Base-by-base conservation (phyloP, 2,113 vertebrate species). In the Nematolebias whitei region DNA sequence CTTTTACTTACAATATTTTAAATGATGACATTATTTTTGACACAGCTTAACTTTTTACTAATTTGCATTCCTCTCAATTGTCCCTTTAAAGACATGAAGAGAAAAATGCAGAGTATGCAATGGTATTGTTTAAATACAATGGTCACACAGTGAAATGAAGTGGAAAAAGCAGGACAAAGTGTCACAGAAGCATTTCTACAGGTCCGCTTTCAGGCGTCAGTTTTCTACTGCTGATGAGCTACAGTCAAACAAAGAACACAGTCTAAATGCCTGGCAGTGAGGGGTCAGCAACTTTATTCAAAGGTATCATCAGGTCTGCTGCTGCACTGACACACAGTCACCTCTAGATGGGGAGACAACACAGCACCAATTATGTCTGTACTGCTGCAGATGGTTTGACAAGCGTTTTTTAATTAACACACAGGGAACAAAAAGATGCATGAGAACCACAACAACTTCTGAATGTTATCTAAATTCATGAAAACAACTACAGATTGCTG, bases 231-330 rank as follows among this genome's bases (percentile, higher is more conserved):
- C 54, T 56, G 35, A 56, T 56, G 19, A 40, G 20, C 54, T 67
- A 71, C 74, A 76, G 62, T 76, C 76, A 48, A 63, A 80, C 79
- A 84, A 85, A 85, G 73, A 68, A 67, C 83, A 84, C 82, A 74
- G 81, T 35, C 76, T 32, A 79, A 41, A 86, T 83, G 64, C 75
- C 72, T 79, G 60, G 15, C 26, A 12, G 40, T 12, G 11, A 47
- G 48, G 68, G 74, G 57, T 78, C 78, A 61, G 62, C 60, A 55
- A 44, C 1, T 44, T 18, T 18, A 16, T 44, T 44, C 41, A 14
- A 44, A 44, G 41, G 35, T 10, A 38, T 38, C 35, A 41, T 41
- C 40, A 41, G 19, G 52, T 81, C 19, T 26, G 58, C 24, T 24
- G 24, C 6, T 69, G 73, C 24, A 80, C 4, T 23, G 56, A 82